Conservation (phyloP, 2,888 invertebrate species). For the Magallana nippona region DNA sequence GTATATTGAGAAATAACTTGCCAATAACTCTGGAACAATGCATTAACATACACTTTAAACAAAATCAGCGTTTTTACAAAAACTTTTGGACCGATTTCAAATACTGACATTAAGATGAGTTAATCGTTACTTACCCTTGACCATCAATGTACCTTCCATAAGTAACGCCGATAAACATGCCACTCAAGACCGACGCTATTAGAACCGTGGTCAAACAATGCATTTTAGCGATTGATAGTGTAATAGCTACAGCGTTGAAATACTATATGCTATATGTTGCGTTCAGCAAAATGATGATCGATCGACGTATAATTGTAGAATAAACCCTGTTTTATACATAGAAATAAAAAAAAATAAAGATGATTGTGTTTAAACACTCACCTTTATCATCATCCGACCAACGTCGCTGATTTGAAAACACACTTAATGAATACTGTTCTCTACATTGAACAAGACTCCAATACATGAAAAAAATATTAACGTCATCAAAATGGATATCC, state of each 20-base stretch:
- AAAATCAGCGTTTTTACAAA: too few relatives aligned
- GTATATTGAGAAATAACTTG: too few relatives aligned
- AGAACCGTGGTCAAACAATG: neutral
- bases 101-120: too few relatives aligned
- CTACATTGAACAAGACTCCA: neutral
- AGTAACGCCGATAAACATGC: neutral
- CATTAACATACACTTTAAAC: too few relatives aligned
- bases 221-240: slow-evolving; percentile 14
- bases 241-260: too few relatives aligned
- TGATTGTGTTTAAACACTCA: neutral
- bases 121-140: neutral
- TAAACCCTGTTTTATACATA: too few relatives aligned
- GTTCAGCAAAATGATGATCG: too few relatives aligned
- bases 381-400: neutral
- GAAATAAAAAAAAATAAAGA: neutral
- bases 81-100: too few relatives aligned
- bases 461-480: neutral
- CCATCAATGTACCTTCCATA: neutral
- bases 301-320: too few relatives aligned
- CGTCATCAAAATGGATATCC: neutral
- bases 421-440: neutral
- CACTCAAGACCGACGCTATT: neutral
- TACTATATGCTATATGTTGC: too few relatives aligned
- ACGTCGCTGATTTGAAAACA: slow-evolving; percentile 15
- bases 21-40: too few relatives aligned